These are phyloP conservation scores for Silvanus unidentatus DNA, from an alignment of 2,888 invertebrate genomes.

Conservation along the genomic window DNA sequence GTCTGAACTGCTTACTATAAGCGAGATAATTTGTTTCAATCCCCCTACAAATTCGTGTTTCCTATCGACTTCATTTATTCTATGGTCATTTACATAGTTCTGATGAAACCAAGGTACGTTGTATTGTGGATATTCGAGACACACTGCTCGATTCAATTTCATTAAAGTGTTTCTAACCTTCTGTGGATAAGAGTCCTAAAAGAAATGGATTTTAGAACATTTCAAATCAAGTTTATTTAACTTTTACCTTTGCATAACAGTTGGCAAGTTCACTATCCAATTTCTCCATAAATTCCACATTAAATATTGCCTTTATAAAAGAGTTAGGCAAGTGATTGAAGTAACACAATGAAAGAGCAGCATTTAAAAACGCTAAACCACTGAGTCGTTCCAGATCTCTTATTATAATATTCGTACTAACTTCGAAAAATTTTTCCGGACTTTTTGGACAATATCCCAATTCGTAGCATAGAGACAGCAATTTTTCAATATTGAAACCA, in stretches of 20 bases:
- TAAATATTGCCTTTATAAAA: constrained; percentile 53
- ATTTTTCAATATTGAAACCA: constrained; percentile 50
- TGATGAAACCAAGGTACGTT: constrained; percentile 64
- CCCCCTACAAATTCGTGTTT: neutral
- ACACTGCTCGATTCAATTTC: constrained; percentile 58
- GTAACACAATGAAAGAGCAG: constrained; percentile 50
- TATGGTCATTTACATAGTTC: constrained; percentile 52
- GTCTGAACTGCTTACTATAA: constrained; percentile 24
- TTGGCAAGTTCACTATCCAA: constrained; percentile 53
- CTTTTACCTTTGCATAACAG: constrained; percentile 54
- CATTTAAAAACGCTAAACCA: constrained; percentile 50
- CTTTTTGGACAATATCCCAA: constrained; percentile 49
- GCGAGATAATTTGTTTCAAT: neutral
- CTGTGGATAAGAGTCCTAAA: constrained; percentile 51
- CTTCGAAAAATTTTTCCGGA: constrained; percentile 39
- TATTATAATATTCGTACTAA: constrained; percentile 43
- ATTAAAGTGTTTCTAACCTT: constrained; percentile 53
- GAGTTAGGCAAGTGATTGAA: constrained; percentile 49
- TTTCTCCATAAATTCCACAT: constrained; percentile 54
- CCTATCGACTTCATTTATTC: constrained; percentile 11
- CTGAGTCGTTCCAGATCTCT: constrained; percentile 53
- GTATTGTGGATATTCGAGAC: constrained; percentile 57
- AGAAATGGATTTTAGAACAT: neutral
- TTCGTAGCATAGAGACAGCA: constrained; percentile 48
- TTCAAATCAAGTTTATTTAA: too few species aligned